phyloP scores from a whole-genome alignment of 2,797 vertebrate species.

The Euphonia xanthogaster region DNA sequence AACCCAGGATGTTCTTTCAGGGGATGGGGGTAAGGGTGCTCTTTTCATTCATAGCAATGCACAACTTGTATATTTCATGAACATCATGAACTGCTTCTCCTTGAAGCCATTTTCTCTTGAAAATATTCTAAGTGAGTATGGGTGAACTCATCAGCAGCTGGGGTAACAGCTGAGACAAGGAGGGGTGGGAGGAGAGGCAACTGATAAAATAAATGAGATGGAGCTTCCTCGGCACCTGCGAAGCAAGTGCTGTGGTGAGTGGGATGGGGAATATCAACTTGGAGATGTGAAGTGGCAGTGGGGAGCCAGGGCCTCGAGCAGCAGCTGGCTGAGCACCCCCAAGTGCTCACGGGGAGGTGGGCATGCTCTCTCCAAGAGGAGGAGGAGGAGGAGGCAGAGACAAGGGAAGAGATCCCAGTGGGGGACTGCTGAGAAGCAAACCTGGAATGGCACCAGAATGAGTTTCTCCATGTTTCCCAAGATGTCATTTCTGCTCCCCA shows the following conservation, averaged over 20 bases:
- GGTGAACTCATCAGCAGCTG: not conserved
- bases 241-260: not conserved
- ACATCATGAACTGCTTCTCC: not conserved
- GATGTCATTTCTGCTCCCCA: not conserved
- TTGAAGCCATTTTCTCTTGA: not conserved
- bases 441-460: not conserved
- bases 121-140: not conserved
- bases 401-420: not conserved
- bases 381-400: not conserved
- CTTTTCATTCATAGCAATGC: not conserved
- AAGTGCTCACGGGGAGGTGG: fast-evolving
- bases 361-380: fast-evolving
- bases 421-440: not conserved
- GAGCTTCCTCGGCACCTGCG: not conserved
- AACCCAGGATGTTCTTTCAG: not conserved
- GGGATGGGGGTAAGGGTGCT: not conserved
- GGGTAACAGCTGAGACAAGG: not conserved
- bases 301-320: not conserved
- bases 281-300: not conserved
- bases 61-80: not conserved
- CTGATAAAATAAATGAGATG: not conserved
- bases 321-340: not conserved
- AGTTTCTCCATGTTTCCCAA: not conserved
- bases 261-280: not conserved
- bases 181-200: fast-evolving